These are phyloP conservation scores for Stomatorhinus walkeri DNA, from an alignment of 2,797 vertebrate species.

Conservation along the genomic window DNA sequence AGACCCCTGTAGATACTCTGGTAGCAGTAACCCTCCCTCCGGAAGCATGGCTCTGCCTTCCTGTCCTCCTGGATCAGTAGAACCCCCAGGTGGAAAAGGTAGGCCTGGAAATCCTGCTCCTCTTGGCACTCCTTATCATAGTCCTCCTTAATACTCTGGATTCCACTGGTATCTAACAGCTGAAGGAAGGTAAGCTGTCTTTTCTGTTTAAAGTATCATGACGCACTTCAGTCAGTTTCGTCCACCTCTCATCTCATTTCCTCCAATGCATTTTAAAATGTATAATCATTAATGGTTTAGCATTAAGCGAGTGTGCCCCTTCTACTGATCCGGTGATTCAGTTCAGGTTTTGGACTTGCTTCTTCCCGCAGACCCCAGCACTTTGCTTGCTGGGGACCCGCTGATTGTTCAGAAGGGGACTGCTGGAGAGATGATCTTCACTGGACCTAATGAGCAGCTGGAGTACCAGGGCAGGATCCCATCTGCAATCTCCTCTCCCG, in stretches of 20 bases:
- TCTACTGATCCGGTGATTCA: not conserved
- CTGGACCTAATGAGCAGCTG: conserved; percentile 38
- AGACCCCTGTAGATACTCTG: conserved; percentile 26
- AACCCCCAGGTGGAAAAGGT: not conserved
- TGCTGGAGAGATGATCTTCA: conserved; percentile 47
- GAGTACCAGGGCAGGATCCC: conserved; percentile 42
- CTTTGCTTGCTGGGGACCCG: conserved; percentile 56
- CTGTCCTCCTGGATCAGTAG: not conserved
- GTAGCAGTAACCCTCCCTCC: conserved; percentile 18
- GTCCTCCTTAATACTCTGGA: not conserved
- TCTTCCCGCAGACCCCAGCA: conserved; percentile 42
- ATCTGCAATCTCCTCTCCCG: conserved; percentile 40
- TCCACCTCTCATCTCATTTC: not conserved
- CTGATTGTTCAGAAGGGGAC: conserved; percentile 51
- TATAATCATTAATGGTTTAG: not conserved
- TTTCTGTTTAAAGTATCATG: not conserved
- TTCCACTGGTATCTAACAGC: not conserved
- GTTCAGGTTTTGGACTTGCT: not conserved
- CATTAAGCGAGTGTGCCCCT: not conserved
- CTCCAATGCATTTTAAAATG: not conserved
- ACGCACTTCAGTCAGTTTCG: not conserved
- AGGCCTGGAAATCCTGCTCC: not conserved
- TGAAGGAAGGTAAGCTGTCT: not conserved
- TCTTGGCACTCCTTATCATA: not conserved
- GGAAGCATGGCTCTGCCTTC: not conserved